Percentiles rank a stretch among this genome's conserved stretches.
Conservation (phyloP, 2,113 vertebrate species). For the Sinocyclocheilus anophthalmus region DNA sequence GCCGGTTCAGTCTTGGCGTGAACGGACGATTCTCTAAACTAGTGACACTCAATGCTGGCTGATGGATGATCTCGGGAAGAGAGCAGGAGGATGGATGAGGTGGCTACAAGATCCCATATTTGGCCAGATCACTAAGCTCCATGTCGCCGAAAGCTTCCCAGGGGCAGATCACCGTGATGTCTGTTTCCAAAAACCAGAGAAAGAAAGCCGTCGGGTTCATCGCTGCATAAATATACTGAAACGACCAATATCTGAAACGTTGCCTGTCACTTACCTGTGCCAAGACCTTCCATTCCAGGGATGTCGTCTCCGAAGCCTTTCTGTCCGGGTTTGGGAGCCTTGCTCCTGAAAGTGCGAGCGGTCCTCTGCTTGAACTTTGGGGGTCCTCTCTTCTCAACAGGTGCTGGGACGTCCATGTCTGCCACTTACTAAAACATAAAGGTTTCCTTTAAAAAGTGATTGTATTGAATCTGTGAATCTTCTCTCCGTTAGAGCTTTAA, state of each 20-base stretch:
- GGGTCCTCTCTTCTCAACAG: constrained; percentile 65
- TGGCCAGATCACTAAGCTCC: constrained; percentile 92
- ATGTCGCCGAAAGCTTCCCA: constrained; percentile 96
- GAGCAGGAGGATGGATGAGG: neutral
- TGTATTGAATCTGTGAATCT: too few species aligned
- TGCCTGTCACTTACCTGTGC: constrained; percentile 76
- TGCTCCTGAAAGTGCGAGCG: constrained; percentile 68
- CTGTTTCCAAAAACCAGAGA: constrained; percentile 54
- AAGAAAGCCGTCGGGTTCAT: too few species aligned
- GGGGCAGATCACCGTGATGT: constrained; percentile 93
- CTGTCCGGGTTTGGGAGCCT: constrained; percentile 62
- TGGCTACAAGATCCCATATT: constrained; percentile 61
- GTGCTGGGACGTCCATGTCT: constrained; percentile 41
- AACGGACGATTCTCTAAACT: neutral
- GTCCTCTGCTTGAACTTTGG: constrained; percentile 75
- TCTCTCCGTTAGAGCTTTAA: too few species aligned
- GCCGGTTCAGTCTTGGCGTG: too few species aligned
- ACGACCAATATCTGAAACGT: neutral
- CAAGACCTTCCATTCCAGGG: constrained; percentile 93
- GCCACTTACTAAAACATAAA: neutral
- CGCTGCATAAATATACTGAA: neutral
- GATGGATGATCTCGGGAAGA: neutral
- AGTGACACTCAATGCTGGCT: neutral
- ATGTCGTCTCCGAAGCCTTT: constrained; percentile 90
- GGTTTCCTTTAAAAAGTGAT: neutral